Evolutionary conservation across 2,113 vertebrate species (phyloP).

Genomic region (Eretmochelys imbricata): DNA sequence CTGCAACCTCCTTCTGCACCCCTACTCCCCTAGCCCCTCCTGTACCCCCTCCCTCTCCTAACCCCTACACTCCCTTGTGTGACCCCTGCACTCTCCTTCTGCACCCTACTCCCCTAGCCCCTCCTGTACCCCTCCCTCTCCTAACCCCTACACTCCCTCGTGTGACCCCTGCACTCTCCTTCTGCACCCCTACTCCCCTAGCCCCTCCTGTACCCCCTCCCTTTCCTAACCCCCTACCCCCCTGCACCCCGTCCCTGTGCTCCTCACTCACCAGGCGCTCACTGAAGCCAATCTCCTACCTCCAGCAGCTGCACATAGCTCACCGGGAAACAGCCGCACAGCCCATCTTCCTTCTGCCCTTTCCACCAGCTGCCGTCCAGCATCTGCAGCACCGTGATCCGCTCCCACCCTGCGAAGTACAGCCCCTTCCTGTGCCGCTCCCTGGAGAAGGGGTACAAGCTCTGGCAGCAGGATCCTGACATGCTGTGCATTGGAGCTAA

Average conservation of each 20-base stretch:
- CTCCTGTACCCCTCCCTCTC: neutral
- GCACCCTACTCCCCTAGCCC: neutral
- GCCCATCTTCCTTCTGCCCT: neutral
- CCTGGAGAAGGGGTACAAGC: slow-evolving; percentile 89
- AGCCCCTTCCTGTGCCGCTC: slow-evolving; percentile 89
- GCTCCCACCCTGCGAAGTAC: slow-evolving; percentile 86
- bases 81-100: no score
- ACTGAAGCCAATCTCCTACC: neutral
- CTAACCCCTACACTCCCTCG: no score
- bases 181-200: neutral
- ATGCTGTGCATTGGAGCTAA: neutral
- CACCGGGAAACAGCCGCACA: neutral
- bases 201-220: neutral
- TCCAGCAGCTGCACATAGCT: neutral
- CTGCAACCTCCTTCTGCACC: no score
- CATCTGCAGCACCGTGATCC: slow-evolving; percentile 85
- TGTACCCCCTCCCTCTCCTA: neutral
- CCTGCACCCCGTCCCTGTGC: neutral
- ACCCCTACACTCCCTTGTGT: no score
- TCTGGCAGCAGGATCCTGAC: slow-evolving; percentile 86
- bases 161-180: no score
- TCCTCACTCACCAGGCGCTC: no score
- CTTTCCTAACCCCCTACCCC: neutral
- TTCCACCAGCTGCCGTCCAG: slow-evolving; percentile 79
- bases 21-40: neutral